Evolutionary conservation across 2,888 invertebrate species (phyloP), one percentile per base, ranked within the genome.

Genomic region (Gastrophysa polygoni): DNA sequence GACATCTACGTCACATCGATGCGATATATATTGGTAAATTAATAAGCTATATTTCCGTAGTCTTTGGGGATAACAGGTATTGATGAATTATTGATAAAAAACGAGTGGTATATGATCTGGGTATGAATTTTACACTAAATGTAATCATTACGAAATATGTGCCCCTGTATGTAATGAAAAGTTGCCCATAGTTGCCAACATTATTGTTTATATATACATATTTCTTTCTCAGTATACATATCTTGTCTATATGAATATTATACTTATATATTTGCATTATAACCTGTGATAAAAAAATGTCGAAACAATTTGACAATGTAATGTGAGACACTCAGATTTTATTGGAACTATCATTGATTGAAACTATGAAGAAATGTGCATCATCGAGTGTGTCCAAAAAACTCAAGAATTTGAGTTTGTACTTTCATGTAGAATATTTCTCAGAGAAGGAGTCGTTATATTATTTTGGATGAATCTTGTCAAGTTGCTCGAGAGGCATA

Each of bases 201-300:
- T 38, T 14, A n/a, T 38, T 38, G n/a, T 38, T n/a, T 38, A 6
- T n/a, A 2, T 38, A 14, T 18, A 20, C 18, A 1, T 20, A 18
- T 18, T 46, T 20, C 16, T 38, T 8, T 6, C 4, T 38, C 2
- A n/a, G 18, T 46, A 46, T 18, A 46, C 43, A 43, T 54, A 54
- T 38, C 20, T 17, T 54, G 43, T 43, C 43, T 43, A 54, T 38
- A 16, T 38, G 32, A 17, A 29, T 52, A 38, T 57, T 57, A 50
- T 50, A 50, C 50, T 20, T 32, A 28, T 21, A 44, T 38, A 43
- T 54, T 57, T 18, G 54, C 49, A 62, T 62, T 58, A 49, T 57
- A 58, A 57, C 61, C 61, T 62, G 61, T 62, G 61, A 62, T 62
- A 62, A 58, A 57, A 52, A 54, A 43, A 28, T 51, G 38, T 38